Evolutionary conservation across 2,888 invertebrate species (phyloP), one percentile per base, ranked within the genome.

Genomic region (Agelastica alni): DNA sequence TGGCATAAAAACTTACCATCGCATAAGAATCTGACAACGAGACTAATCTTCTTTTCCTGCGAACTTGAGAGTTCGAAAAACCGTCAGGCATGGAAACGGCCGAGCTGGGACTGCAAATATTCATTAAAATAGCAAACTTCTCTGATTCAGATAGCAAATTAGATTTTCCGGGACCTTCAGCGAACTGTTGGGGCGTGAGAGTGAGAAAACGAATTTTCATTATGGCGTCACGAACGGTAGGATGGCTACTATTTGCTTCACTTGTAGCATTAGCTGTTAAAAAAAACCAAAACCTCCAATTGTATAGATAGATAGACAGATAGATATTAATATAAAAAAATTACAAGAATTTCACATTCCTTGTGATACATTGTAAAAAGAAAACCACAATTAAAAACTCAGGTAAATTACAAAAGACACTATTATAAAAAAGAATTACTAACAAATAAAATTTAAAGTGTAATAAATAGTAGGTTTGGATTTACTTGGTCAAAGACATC

Each of bases 201-300:
- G 89, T 90, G 7, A 92, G 79, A 76, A 92, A 92, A 16, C 91
- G 82, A 56, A 93, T 86, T 76, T 91, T 89, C 69, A 85, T 85
- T 1, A 91, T 79, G 0, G 87, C 87, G 64, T 85, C 83, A 2
- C 88, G 79, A 51, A 87, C 78, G 12, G 82, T 78, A 14, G 74
- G 74, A 55, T 67, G 70, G 48, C 66, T 67, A 18, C 57, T 62
- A 46, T 58, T 63, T 1, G 53, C 54, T 56, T 67, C 67, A 5
- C 55, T 63, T n/a, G 58, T 59, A 17, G 61, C 56, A 39, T 58
- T 59, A 4, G 42, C 61, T 61, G 12, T 36, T 30, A 41, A 28
- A 56, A 10, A 16, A 42, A 9, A n/a, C 2, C n/a, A n/a, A n/a
- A n/a, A n/a, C n/a, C n/a, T n/a, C n/a, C n/a, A n/a, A n/a, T n/a